Base-by-base conservation (phyloP, 2,797 vertebrate species). In the Limosa lapponica region DNA sequence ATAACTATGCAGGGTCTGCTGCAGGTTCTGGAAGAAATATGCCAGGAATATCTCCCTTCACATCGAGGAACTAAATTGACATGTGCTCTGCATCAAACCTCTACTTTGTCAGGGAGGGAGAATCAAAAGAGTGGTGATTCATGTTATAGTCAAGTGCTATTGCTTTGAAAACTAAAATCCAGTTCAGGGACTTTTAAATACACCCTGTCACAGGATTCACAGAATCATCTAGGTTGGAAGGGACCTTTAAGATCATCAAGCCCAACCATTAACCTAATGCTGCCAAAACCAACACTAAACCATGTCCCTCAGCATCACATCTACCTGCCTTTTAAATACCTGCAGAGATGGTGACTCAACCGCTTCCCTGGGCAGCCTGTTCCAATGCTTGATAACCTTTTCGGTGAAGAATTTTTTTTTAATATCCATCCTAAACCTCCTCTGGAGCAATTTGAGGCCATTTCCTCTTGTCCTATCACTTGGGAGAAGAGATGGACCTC, bases 141-240 rank as follows among this genome's bases (percentile, higher is more conserved):
- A 41, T 2, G 2, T 62, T 41, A 24, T 15, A 44, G n/a, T 28
- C 71, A 58, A 64, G 25, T 24, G 19, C 30, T 80, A 59, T 46
- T 59, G 49, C 71, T 90, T 89, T 91, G 32, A 65, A 87, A 89
- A 92, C 64, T 48, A 46, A 93, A 96, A 94, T 25, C 34, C 51
- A 75, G 23, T 44, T 83, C 24, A 34, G 61, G 72, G 64, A 77
- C 49, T 46, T 72, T 39, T 57, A 70, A 82, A 72, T 36, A 30
- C 54, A 87, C 61, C 44, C 74, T 80, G 54, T 83, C 87, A 55
- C 41, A 52, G 43, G 28, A 52, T 72, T 95, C 73, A 57, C 11
- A 57, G 54, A 57, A 57, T 57, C 20, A 32, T 23, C 20, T 23
- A 57, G 30, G 32, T 57, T 57, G 54, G 54, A 23, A 34, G 19